Evolutionary conservation across 2,888 invertebrate genomes (phyloP).

Genomic region (Perizoma flavofasciatum): DNA sequence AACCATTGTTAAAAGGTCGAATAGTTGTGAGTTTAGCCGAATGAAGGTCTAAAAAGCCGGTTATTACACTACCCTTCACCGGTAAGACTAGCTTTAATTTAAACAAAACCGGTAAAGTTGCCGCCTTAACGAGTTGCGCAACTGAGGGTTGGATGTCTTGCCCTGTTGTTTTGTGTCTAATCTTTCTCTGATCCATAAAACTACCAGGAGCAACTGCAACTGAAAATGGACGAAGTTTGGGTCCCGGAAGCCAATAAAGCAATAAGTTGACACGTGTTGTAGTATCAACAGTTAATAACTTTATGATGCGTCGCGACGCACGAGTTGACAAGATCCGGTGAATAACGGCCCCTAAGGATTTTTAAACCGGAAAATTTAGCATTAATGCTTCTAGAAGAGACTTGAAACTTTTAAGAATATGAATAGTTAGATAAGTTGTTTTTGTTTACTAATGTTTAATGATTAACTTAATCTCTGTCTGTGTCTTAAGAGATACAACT

Average conservation of each 20-base stretch:
- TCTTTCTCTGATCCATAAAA: conserved; percentile 40
- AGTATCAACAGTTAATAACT: conserved; percentile 11
- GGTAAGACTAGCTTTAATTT: conserved; percentile 52
- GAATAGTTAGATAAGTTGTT: too few relatives aligned
- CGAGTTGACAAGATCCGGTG: conserved; percentile 1
- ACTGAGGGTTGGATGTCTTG: conserved; percentile 38
- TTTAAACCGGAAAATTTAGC: neutral
- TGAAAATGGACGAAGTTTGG: conserved; percentile 13
- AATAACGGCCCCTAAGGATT: neutral
- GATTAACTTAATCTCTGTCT: too few relatives aligned
- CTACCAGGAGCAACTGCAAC: conserved; percentile 15
- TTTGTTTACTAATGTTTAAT: too few relatives aligned
- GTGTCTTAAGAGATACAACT: too few relatives aligned
- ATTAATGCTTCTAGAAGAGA: too few relatives aligned
- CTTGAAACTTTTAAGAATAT: too few relatives aligned
- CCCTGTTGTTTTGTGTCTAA: conserved; percentile 49
- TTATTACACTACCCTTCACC: conserved; percentile 10
- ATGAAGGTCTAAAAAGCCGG: conserved; percentile 8
- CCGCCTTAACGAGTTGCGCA: conserved; percentile 54
- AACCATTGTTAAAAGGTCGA: too few relatives aligned
- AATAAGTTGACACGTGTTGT: conserved; percentile 21
- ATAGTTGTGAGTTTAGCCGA: conserved; percentile 7
- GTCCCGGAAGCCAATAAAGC: conserved; percentile 11
- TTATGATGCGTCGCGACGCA: conserved; percentile 7
- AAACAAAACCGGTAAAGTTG: conserved; percentile 61